These are phyloP conservation scores for Acronicta leporina DNA, from an alignment of 2,888 invertebrate genomes.

Conservation along the genomic window DNA sequence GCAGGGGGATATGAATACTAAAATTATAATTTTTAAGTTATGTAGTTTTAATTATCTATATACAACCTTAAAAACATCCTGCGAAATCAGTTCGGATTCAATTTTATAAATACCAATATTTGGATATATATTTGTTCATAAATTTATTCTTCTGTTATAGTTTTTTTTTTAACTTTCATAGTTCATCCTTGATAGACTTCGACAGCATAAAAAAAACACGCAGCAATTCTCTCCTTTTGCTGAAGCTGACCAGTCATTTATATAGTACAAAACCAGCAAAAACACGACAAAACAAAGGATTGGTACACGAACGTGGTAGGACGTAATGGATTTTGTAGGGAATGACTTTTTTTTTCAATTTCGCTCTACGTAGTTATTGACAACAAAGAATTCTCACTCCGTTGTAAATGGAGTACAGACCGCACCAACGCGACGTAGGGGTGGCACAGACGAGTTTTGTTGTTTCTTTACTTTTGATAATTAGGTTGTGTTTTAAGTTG, in stretches of 20 bases:
- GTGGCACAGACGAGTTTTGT: not conserved
- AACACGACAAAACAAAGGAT: conserved; percentile 6
- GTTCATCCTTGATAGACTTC: no score
- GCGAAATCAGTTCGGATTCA: no score
- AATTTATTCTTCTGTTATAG: no score
- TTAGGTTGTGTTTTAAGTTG: not conserved
- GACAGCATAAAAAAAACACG: not conserved
- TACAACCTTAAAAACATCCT: no score
- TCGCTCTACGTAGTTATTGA: conserved; percentile 37
- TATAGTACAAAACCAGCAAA: conserved; percentile 7
- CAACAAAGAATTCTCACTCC: conserved; percentile 41
- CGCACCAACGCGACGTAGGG: conserved; percentile 7
- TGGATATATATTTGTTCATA: no score
- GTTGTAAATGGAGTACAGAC: conserved; percentile 20
- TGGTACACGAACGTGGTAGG: not conserved
- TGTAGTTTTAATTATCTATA: no score
- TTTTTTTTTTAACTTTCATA: no score
- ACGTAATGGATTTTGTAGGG: conserved; percentile 35
- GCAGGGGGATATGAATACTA: no score
- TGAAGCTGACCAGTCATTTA: conserved; percentile 28
- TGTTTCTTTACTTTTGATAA: not conserved
- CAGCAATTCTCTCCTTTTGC: conserved; percentile 1
- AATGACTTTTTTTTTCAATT: conserved; percentile 31
- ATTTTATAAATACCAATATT: no score
- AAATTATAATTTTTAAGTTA: no score